phyloP scores from a whole-genome alignment of 2,888 invertebrate species.

The Resseliella maxima region DNA sequence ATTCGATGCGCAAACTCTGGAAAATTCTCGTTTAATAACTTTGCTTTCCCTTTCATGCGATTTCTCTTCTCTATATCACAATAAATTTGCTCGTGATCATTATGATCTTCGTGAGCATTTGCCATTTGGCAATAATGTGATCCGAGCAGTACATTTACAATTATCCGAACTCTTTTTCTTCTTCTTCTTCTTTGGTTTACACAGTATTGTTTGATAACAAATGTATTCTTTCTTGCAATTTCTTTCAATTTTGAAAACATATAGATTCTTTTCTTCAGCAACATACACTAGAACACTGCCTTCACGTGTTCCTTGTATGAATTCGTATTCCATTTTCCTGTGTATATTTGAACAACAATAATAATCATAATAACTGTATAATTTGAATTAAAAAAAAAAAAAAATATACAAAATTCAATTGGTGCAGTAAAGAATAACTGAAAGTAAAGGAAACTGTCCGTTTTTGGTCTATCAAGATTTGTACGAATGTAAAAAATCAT shows the following conservation, averaged over 20 bases:
- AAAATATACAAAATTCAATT: no score
- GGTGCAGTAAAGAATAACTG: no score
- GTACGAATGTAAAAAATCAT: no score
- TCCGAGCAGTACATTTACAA: background rate
- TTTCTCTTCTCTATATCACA: background rate
- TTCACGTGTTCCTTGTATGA: background rate
- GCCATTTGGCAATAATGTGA: background rate
- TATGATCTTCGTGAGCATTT: background rate
- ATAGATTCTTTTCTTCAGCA: background rate
- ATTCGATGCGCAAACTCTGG: background rate
- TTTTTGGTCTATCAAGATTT: no score
- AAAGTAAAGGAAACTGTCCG: no score
- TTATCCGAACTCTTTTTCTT: background rate
- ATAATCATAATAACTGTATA: no score
- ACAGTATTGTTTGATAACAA: background rate
- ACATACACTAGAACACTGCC: background rate
- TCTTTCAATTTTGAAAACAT: background rate
- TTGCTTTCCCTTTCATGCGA: background rate
- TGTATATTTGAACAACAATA: no score
- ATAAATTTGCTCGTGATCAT: background rate
- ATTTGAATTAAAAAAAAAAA: no score
- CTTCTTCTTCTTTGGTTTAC: background rate
- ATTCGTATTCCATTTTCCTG: background rate
- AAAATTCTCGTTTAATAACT: background rate
- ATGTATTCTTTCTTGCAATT: background rate